Percentiles rank a stretch among this genome's conserved stretches.
phyloP scores from a whole-genome alignment of 2,113 vertebrate species.

The Formicarius rufipectus region DNA sequence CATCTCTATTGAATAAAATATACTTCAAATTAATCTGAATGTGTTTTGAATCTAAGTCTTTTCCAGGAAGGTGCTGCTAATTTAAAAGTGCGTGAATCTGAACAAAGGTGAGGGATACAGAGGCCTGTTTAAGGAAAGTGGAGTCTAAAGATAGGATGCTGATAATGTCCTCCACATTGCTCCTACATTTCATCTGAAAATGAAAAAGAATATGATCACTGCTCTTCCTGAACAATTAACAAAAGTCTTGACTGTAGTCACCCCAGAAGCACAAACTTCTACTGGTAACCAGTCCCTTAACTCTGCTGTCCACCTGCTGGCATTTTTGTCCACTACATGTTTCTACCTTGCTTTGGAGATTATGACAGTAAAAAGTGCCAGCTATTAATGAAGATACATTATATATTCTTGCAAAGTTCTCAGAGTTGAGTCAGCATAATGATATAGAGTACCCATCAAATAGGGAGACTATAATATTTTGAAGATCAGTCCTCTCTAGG shows the following conservation, averaged over 20 bases:
- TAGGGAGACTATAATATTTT: not conserved
- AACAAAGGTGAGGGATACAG: not conserved
- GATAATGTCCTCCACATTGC: rapidly evolving
- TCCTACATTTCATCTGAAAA: not conserved
- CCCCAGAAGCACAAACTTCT: not conserved
- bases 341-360: not conserved
- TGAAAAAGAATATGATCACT: not conserved
- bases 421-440: not conserved
- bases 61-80: not conserved
- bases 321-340: not conserved
- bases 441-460: not conserved
- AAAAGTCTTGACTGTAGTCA: not conserved
- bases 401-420: not conserved
- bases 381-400: not conserved
- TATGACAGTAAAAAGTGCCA: not conserved
- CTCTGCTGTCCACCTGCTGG: not conserved
- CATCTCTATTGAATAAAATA: not conserved
- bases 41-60: not conserved
- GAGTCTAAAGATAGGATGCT: rapidly evolving
- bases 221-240: not conserved
- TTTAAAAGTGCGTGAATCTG: not conserved
- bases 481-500: not conserved
- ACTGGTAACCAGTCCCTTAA: not conserved
- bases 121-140: not conserved
- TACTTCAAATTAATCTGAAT: not conserved